These are phyloP conservation scores for Drosophila nr. medialis DNA, from an alignment of 2,888 invertebrate species.

Conservation along the genomic window DNA sequence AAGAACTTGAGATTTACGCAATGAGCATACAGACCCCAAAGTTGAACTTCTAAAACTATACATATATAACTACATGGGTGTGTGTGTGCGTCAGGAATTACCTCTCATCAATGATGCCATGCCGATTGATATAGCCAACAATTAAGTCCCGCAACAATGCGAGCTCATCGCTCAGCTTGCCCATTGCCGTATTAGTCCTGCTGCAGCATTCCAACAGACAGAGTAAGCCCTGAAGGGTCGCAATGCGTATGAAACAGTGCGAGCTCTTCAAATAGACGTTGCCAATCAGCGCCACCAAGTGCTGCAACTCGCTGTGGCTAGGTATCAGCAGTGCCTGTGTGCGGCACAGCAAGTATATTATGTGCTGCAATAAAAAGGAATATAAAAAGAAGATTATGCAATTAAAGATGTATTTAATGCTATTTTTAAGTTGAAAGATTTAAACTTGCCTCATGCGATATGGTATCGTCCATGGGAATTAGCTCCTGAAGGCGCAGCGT, in stretches of 20 bases:
- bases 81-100: slow-evolving; percentile 34
- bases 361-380: slow-evolving; percentile 73
- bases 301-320: slow-evolving; percentile 82
- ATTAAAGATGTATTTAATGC: background rate
- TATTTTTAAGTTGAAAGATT: background rate
- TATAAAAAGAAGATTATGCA: slow-evolving; percentile 8
- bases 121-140: slow-evolving; percentile 83
- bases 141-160: slow-evolving; percentile 83
- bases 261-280: slow-evolving; percentile 84
- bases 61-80: background rate
- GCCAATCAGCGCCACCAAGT: slow-evolving; percentile 83
- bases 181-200: slow-evolving; percentile 84
- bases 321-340: slow-evolving; percentile 84
- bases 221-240: slow-evolving; percentile 84
- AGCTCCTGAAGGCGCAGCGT: slow-evolving; percentile 88
- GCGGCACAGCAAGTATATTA: slow-evolving; percentile 85
- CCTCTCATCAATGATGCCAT: slow-evolving; percentile 85
- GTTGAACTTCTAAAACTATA: background rate
- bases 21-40: background rate
- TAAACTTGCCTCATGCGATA: slow-evolving; percentile 87
- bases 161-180: slow-evolving; percentile 84
- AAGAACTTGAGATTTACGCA: slow-evolving; percentile 12
- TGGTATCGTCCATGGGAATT: slow-evolving; percentile 91
- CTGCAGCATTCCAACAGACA: slow-evolving; percentile 84
- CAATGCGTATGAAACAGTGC: slow-evolving; percentile 84